Base-by-base conservation (phyloP, 2,797 vertebrate genomes). In the Alosa sapidissima region DNA sequence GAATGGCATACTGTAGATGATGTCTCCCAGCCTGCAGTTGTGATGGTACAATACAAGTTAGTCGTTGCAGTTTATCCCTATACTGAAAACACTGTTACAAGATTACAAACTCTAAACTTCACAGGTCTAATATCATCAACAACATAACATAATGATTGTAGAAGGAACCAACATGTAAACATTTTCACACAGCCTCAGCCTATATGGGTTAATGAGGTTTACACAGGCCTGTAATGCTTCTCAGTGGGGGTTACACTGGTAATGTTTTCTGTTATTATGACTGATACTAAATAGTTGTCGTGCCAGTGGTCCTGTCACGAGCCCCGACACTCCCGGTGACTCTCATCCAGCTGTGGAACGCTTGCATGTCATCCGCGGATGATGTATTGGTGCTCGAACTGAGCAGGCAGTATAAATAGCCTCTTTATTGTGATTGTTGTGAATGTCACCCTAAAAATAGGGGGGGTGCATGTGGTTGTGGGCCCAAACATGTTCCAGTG, bases 381-480 rank as follows among this genome's bases (percentile, higher is more conserved):
- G 83, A 87, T 81, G 81, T 85, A 75, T 36, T 28, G 60, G 36
- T 47, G 83, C 85, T 75, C 49, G 87, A 82, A 86, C 85, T 81
- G 55, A 81, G 81, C 55, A 48, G 24, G 16, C 4, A 11, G 81
- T 86, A 89, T 87, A 78, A 89, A 90, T 90, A 87, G 82, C 81
- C 16, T 24, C 24, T 85, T 86, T 78, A 88, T 86, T 88, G 88
- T 88, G 86, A 83, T 85, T 86, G 87, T 87, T 89, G 88, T 60
- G 62, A 87, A 85, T 88, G 85, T 88, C 86, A 87, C 49, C 81
- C 83, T 88, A 88, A 88, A 81, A 81, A 84, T 88, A 87, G 36
- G 84, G 82, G n/a, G 11, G 6, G 83, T 33, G 82, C 82, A 86
- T 85, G 86, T n/a, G 33, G 87, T 83, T 89, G 81, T 85, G 54